Percentiles rank a stretch among this genome's conserved stretches.
Evolutionary conservation across 2,113 vertebrate genomes (phyloP).

Genomic region (Psophia crepitans): DNA sequence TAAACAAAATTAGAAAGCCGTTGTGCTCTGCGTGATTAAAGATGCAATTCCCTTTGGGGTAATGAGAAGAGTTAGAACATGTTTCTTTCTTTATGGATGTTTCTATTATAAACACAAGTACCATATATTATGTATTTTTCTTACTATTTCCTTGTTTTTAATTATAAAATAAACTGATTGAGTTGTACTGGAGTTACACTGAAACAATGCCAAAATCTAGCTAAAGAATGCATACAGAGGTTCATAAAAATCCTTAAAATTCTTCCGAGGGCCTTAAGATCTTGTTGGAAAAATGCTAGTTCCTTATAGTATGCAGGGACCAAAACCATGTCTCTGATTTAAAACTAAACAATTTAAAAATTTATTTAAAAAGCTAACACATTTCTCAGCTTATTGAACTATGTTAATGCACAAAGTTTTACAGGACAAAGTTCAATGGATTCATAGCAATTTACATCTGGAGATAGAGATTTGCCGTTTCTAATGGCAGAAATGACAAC

Average conservation of each 20-base stretch:
- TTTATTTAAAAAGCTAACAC: neutral
- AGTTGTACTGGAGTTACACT: conserved; percentile 65
- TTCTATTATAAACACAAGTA: conserved; percentile 74
- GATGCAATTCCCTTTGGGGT: conserved; percentile 80
- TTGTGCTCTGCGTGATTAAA: conserved; percentile 83
- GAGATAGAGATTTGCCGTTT: neutral
- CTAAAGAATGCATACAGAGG: conserved; percentile 64
- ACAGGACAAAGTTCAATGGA: neutral
- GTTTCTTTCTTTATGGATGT: conserved; percentile 80
- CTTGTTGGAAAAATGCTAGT: conserved; percentile 59
- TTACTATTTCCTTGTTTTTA: conserved; percentile 77
- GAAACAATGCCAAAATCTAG: conserved; percentile 71
- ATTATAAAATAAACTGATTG: conserved; percentile 74
- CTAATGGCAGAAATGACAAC: neutral
- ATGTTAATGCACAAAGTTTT: neutral
- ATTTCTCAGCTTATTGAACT: conserved; percentile 25
- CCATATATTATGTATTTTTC: conserved; percentile 76
- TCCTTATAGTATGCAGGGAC: conserved; percentile 45
- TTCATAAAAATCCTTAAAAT: conserved; percentile 72
- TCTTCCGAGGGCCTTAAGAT: conserved; percentile 59
- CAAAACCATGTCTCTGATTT: conserved; percentile 46
- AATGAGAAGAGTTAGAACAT: conserved; percentile 81
- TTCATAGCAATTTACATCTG: conserved; percentile 10
- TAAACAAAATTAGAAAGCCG: conserved; percentile 86
- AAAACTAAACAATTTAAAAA: conserved; percentile 6